Evolutionary conservation across 2,888 invertebrate genomes (phyloP).

Genomic region (Emmelina monodactyla): DNA sequence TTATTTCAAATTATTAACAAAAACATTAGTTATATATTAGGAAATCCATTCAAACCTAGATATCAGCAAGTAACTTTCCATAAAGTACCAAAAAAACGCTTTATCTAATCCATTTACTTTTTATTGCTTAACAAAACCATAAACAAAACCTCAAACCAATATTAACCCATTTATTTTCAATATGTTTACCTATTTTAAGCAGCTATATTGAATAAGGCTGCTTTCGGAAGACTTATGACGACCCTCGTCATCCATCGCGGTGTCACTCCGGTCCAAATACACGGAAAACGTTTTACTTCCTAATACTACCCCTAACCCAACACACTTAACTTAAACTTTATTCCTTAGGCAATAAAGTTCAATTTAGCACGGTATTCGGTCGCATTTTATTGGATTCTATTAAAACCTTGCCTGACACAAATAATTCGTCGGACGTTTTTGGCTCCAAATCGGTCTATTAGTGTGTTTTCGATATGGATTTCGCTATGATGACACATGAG

Average conservation of each 20-base stretch:
- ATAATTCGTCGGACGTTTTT: constrained; percentile 31
- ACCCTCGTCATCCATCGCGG: constrained; percentile 47
- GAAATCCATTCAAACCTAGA: no score
- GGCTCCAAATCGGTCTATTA: constrained; percentile 16
- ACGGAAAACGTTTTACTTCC: constrained; percentile 53
- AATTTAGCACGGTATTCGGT: neutral
- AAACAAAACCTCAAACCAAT: no score
- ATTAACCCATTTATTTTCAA: no score
- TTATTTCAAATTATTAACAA: no score
- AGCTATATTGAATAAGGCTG: no score
- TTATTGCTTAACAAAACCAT: no score
- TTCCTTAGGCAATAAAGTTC: neutral
- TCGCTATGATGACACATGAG: constrained; percentile 11
- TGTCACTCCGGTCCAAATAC: constrained; percentile 33
- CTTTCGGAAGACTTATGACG: constrained; percentile 64
- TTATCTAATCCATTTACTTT: no score
- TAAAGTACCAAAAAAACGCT: no score
- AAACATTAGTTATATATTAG: no score
- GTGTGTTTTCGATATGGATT: constrained; percentile 1
- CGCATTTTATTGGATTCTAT: constrained; percentile 62
- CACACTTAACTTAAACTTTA: neutral
- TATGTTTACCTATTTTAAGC: no score
- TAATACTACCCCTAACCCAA: constrained; percentile 17
- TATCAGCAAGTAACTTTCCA: no score
- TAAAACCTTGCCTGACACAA: constrained; percentile 45